Evolutionary conservation across 2,797 vertebrate genomes (phyloP).

Genomic region (Sebastes kiyomatsui): DNA sequence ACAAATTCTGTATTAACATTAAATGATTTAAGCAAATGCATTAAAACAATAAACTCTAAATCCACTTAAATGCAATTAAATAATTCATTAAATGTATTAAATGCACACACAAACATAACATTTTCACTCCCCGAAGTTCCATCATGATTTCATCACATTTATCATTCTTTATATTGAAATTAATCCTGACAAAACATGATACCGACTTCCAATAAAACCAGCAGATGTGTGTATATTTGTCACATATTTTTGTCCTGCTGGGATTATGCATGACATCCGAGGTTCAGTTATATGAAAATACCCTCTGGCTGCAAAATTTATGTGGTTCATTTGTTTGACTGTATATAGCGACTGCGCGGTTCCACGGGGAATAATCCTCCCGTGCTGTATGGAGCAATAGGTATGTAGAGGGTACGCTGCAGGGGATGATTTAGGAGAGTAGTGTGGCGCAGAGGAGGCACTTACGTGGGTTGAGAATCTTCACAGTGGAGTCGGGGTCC

Average conservation of each 20-base stretch:
- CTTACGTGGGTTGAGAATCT: constrained; percentile 99
- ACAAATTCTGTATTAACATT: neutral
- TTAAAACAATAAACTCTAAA: neutral
- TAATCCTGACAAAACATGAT: constrained; percentile 25
- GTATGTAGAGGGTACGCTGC: constrained; percentile 60
- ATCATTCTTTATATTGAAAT: constrained; percentile 35
- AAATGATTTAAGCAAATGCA: neutral
- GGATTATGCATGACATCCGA: constrained; percentile 43
- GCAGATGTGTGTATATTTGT: constrained; percentile 31
- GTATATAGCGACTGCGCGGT: constrained; percentile 49
- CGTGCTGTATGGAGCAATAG: constrained; percentile 54
- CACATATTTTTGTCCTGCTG: constrained; percentile 24
- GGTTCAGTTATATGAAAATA: constrained; percentile 39
- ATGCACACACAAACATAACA: neutral
- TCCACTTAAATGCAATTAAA: neutral
- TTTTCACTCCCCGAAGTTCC: neutral
- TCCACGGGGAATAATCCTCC: constrained; percentile 55
- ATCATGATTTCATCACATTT: neutral
- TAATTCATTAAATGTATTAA: neutral
- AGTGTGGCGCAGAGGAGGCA: constrained; percentile 59
- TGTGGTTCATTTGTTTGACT: constrained; percentile 68
- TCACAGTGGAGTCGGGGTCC: constrained; percentile 96
- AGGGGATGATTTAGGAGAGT: constrained; percentile 65
- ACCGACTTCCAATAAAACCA: constrained; percentile 33
- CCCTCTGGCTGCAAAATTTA: constrained; percentile 60